Evolutionary conservation across 2,113 vertebrate genomes (phyloP), one percentile per base, ranked within the genome.

Genomic region (Corythornis cristatus): DNA sequence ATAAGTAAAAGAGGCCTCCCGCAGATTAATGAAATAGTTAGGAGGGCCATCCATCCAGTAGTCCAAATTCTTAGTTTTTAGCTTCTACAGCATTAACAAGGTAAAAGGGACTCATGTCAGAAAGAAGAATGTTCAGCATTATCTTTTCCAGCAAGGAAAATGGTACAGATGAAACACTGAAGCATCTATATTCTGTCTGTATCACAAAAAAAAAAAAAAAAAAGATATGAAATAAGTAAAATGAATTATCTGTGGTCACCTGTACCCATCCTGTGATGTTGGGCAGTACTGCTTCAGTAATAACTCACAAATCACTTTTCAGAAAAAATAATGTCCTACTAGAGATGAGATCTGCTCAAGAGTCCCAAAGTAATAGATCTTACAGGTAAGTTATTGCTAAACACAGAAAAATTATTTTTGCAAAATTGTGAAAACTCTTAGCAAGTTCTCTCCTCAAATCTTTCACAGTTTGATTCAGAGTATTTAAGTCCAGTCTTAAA

Each of bases 21-120:
- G 8, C 31, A 89, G 94, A 83, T 75, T 65, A 92, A 92, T 85
- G 57, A 66, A 82, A 72, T 72, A 74, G 85, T 86, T 91, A 54
- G 54, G 37, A 56, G n/a, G 50, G 29, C 61, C 62, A 78, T 84
- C 68, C 40, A 71, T 90, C 53, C 84, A 85, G 60, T 31, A 74
- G 85, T n/a, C 65, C 67, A 71, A 90, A 56, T 58, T 54, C 78
- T 66, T 33, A 79, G 62, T 11, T 90, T 94, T 85, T 61, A 83
- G 54, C 46, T 82, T 58, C 42, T 71, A 29, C 56, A 92, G 81
- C 60, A 60, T 77, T 67, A 92, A 33, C 71, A 51, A 92, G 56
- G 71, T 67, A 77, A 84, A 93, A 81, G 28, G 45, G 45, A 53
- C 31, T 16, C 28, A 43, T 25, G 23, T 19, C 64, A 73, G 33